A percentile compares a stretch with the other conserved stretches of the same genome.
These are phyloP conservation scores for Hypsopygia costalis DNA, from an alignment of 2,888 invertebrate species.

Conservation along the genomic window DNA sequence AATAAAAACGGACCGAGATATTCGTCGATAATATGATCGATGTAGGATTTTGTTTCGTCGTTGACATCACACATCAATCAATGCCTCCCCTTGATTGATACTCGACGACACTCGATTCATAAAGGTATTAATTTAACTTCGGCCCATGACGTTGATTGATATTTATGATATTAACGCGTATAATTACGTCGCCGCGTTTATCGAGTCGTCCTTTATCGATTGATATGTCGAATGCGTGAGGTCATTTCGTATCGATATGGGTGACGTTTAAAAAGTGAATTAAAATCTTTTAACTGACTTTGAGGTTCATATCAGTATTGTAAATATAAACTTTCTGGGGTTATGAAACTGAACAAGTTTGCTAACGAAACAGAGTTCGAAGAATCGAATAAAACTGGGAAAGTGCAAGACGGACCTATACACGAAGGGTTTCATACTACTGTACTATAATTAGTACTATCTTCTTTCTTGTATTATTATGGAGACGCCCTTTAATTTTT, in stretches of 20 bases:
- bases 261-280: no score
- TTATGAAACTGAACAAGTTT: no score
- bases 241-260: background rate
- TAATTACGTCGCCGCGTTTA: slow-evolving; percentile 15
- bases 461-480: no score
- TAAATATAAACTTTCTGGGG: no score
- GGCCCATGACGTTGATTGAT: slow-evolving; percentile 56
- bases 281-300: no score
- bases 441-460: no score
- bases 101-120: slow-evolving; percentile 63
- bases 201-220: slow-evolving; percentile 21
- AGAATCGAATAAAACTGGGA: no score
- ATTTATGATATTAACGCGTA: slow-evolving; percentile 58
- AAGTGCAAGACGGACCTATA: no score
- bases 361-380: no score
- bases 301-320: no score
- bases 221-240: slow-evolving; percentile 18
- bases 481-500: no score
- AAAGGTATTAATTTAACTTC: slow-evolving; percentile 64
- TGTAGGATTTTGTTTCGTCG: slow-evolving; percentile 46
- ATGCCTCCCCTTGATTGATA: slow-evolving; percentile 58
- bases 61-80: slow-evolving; percentile 63
- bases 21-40: slow-evolving; percentile 34
- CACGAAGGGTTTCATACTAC: no score
- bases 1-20: background rate